These are phyloP conservation scores for Chrysomela aeneicollis DNA, from an alignment of 2,888 invertebrate genomes.

Conservation along the genomic window DNA sequence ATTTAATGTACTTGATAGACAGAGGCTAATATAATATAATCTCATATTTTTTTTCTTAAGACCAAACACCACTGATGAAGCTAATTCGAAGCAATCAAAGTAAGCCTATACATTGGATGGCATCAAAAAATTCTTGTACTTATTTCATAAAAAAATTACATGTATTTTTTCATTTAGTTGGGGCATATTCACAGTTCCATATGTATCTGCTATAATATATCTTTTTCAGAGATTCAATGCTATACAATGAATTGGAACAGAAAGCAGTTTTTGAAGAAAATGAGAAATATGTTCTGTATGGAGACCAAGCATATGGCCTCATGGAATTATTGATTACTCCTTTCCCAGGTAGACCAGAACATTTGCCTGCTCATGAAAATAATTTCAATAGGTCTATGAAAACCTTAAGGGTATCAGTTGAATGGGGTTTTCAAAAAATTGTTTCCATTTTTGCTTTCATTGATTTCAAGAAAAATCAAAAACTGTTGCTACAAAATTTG, in stretches of 20 bases:
- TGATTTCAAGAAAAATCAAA: conserved; percentile 18
- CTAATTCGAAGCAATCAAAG: too few species aligned
- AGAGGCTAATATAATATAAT: too few species aligned
- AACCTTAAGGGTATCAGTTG: conserved; percentile 31
- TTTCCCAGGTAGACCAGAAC: conserved; percentile 24
- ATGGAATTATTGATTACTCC: conserved; percentile 33
- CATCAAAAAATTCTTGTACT: too few species aligned
- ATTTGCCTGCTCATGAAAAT: too few species aligned
- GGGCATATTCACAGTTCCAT: too few species aligned
- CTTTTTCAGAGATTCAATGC: conserved; percentile 25
- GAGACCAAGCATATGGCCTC: conserved; percentile 37
- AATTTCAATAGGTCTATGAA: conserved; percentile 37
- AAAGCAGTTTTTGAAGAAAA: conserved; percentile 25
- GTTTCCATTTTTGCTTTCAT: conserved; percentile 32
- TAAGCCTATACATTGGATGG: too few species aligned
- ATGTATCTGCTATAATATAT: too few species aligned
- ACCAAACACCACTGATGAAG: too few species aligned
- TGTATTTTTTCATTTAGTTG: too few species aligned
- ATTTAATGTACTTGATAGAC: too few species aligned
- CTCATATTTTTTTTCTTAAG: too few species aligned
- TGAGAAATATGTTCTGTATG: conserved; percentile 36
- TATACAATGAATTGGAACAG: conserved; percentile 35
- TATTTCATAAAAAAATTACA: too few species aligned
- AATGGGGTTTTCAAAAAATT: conserved; percentile 39
- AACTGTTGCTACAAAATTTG: background rate